phyloP scores from a whole-genome alignment of 92 coral and sea anemone genomes.

The Epizoanthus ramosus region DNA sequence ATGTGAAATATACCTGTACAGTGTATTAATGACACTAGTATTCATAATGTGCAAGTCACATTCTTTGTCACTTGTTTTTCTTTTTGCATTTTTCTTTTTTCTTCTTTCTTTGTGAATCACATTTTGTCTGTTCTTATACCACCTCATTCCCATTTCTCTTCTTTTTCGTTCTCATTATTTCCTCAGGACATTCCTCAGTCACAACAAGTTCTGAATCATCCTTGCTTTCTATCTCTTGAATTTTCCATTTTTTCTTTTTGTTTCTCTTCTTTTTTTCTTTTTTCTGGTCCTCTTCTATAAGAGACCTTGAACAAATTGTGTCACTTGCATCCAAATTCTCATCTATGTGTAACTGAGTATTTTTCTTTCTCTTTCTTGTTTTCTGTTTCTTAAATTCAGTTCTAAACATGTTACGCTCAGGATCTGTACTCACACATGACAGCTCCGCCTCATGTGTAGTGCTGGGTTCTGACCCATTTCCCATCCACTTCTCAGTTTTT shows the following conservation, averaged over 20 bases:
- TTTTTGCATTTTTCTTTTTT: neutral
- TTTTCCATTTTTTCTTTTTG: slow-evolving; percentile 11
- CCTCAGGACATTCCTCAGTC: neutral
- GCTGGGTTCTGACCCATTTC: too few relatives aligned
- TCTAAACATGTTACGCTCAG: too few relatives aligned
- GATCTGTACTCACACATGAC: too few relatives aligned
- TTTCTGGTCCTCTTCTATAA: neutral
- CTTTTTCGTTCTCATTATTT: neutral
- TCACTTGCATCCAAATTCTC: neutral
- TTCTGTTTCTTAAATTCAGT: neutral
- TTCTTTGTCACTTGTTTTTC: neutral
- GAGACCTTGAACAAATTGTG: neutral
- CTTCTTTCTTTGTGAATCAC: neutral
- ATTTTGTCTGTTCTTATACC: neutral
- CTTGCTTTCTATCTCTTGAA: too few relatives aligned
- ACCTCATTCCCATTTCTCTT: neutral
- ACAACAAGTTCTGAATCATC: too few relatives aligned
- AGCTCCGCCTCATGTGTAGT: too few relatives aligned
- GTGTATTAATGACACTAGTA: too few relatives aligned
- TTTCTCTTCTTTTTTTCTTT: slow-evolving; percentile 3
- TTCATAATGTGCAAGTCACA: too few relatives aligned
- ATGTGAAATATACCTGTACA: too few relatives aligned
- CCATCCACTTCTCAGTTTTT: neutral
- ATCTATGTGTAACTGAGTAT: neutral
- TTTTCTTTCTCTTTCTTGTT: neutral